Evolutionary conservation across 92 coral and sea anemone genomes (phyloP), one percentile per base, ranked within the genome.

Genomic region (Palythoa grandiflora): DNA sequence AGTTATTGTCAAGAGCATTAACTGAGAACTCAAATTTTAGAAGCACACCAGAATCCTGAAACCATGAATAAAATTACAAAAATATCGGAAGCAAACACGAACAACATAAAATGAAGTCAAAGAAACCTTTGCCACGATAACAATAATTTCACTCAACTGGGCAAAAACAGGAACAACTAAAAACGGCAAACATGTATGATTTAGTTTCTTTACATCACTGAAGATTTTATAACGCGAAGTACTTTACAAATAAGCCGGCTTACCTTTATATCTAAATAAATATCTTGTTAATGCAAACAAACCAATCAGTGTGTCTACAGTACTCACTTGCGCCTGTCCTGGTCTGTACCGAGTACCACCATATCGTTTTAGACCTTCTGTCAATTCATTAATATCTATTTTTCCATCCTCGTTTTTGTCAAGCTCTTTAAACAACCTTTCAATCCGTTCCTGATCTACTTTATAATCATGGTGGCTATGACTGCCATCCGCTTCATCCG

Each of bases 351-450:
- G 68, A 0, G 94, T 86, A 54, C 97, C 96, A 2, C 86, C 86
- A 84, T 90, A 88, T 60, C 92, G 85, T 75, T 95, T 89, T 11
- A 97, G 91, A 48, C 99, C 99, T 79, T 94, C 98, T 47, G 98
- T 94, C 21, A 97, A 87, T 84, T 97, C 99, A 68, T 92, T 88
- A 17, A 96, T 89, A 89, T 97, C 99, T 38, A 97, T 95, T 87
- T 94, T 97, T 36, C 99, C 99, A 85, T 97, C 99, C 59, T 90
- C 91, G 73, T 97, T 97, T 73, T 88, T 94, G 83, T 97, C 99
- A 13, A 97, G 93, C 35, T 95, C 96, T 86, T 95, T 97, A 85
- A 97, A 97, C 55, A 97, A 89, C 44, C 92, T 73, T 71, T 97
- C 99, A 80, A 93, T 89, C 89, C 96, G 90, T 70, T 95, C 90